These are phyloP conservation scores for Plagodis pulveraria DNA, from an alignment of 2,888 invertebrate species.

Conservation along the genomic window DNA sequence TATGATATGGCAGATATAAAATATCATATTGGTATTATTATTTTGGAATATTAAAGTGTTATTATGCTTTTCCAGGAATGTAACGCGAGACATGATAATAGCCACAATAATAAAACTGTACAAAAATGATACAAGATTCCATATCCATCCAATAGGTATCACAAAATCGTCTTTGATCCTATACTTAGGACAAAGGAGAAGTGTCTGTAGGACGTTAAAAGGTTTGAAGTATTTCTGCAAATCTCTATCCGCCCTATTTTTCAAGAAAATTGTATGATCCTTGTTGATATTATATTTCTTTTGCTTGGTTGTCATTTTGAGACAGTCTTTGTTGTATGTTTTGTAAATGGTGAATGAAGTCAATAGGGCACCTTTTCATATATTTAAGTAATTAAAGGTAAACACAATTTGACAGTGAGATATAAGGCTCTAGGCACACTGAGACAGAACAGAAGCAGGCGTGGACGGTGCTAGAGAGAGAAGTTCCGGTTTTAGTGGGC, in stretches of 20 bases:
- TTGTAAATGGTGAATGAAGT: too few relatives aligned
- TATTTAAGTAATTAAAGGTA: too few relatives aligned
- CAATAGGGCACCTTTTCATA: too few relatives aligned
- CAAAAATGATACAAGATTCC: background rate
- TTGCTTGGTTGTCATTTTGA: too few relatives aligned
- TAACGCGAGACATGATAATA: background rate
- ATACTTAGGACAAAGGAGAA: slow-evolving; percentile 9
- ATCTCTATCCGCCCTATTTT: slow-evolving; percentile 10
- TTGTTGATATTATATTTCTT: background rate
- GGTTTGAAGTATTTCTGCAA: slow-evolving; percentile 9
- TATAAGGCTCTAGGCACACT: too few relatives aligned
- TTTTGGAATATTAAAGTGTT: background rate
- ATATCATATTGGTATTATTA: background rate
- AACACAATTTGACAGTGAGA: too few relatives aligned
- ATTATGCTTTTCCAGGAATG: background rate
- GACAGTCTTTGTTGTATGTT: background rate
- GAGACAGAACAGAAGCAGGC: too few relatives aligned
- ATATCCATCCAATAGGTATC: slow-evolving; percentile 2
- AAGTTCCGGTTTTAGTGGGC: too few relatives aligned
- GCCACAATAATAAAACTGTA: background rate
- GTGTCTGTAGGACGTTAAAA: slow-evolving; percentile 6
- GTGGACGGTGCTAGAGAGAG: too few relatives aligned
- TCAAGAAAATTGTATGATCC: background rate
- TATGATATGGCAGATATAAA: background rate
- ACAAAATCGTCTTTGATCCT: slow-evolving; percentile 12